phyloP scores from a whole-genome alignment of 2,888 invertebrate species.

The Rhamphomyia laevipes region DNA sequence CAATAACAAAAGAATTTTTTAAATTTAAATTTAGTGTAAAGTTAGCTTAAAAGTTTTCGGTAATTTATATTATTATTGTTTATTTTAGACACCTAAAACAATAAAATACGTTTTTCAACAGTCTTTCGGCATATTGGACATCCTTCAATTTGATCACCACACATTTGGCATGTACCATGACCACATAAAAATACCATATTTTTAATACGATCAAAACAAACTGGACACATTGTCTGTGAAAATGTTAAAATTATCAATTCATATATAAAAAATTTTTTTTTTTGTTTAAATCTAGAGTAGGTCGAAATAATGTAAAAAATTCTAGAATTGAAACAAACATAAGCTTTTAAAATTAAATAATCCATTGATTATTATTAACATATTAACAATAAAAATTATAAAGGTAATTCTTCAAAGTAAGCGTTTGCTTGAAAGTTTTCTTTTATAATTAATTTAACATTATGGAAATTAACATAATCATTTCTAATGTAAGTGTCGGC shows the following conservation, averaged over 20 bases:
- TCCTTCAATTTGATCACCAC: constrained; percentile 93
- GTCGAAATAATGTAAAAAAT: neutral
- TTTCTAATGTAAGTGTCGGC: too few species aligned
- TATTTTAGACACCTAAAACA: too few species aligned
- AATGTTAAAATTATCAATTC: constrained; percentile 7
- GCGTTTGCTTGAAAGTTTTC: too few species aligned
- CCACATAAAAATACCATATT: constrained; percentile 99
- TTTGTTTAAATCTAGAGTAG: neutral
- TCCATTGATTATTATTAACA: too few species aligned
- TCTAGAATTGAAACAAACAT: neutral
- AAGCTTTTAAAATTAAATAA: too few species aligned
- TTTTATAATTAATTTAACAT: too few species aligned
- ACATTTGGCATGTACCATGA: constrained; percentile 97
- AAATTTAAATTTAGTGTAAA: too few species aligned
- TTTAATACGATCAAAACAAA: constrained; percentile 92
- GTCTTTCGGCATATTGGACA: constrained; percentile 96
- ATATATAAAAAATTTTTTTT: constrained; percentile 5
- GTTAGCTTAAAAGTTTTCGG: neutral
- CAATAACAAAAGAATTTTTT: too few species aligned
- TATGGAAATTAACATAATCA: too few species aligned
- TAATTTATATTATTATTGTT: constrained; percentile 16
- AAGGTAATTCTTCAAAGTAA: too few species aligned
- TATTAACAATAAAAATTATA: too few species aligned
- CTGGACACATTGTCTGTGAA: constrained; percentile 93
- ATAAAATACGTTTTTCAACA: constrained; percentile 88